Percentiles rank a stretch among this genome's conserved stretches.
These are phyloP conservation scores for Marmota flaviventris DNA, from an alignment of 2,113 vertebrate genomes.

Conservation along the genomic window DNA sequence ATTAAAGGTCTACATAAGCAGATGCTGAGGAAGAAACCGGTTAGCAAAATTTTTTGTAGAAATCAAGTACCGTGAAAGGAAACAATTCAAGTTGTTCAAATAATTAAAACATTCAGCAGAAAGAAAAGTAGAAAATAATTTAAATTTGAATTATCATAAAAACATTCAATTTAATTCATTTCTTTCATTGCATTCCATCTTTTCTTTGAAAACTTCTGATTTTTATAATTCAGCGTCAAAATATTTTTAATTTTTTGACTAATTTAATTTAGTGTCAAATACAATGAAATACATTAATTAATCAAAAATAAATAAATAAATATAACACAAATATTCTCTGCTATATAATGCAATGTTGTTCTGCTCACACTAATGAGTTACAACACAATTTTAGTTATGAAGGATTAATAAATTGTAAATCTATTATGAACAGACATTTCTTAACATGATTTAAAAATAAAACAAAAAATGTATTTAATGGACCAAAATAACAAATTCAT, in stretches of 20 bases:
- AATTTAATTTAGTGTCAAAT: neutral
- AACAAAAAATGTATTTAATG: neutral
- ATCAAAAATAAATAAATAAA: neutral
- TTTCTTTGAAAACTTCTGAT: neutral
- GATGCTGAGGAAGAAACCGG: neutral
- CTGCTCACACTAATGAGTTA: neutral
- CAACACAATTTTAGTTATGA: neutral
- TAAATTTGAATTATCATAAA: neutral
- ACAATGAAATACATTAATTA: neutral
- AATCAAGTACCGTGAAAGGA: neutral
- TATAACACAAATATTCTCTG: neutral
- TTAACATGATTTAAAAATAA: neutral
- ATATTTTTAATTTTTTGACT: neutral
- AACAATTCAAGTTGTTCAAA: neutral
- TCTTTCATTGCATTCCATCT: neutral
- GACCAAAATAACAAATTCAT: neutral
- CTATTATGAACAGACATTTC: neutral
- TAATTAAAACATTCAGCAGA: neutral
- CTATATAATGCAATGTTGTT: neutral
- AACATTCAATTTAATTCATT: neutral
- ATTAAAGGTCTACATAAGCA: neutral
- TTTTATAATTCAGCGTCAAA: conserved; percentile 7
- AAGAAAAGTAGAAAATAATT: neutral
- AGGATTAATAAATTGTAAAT: neutral
- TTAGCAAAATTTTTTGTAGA: neutral